Base-by-base conservation (phyloP, 30 jellyfish, hydroid and myxozoan genomes). In the Calvadosia cruxmelitensis region DNA sequence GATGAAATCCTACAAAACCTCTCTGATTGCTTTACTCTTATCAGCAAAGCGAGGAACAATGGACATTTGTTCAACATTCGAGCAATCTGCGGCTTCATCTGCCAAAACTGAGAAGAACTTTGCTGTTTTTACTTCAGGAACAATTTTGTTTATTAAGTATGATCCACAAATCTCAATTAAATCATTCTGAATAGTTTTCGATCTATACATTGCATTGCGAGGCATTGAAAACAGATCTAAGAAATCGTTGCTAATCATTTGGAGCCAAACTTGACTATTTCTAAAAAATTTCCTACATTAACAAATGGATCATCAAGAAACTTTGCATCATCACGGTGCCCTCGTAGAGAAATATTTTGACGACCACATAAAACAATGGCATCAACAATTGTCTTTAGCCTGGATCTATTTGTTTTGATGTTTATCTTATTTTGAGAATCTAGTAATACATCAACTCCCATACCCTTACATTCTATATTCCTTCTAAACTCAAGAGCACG, bases 151-250 rank as follows among this genome's bases (percentile, higher is more conserved):
- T 7, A 34, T 69, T 0, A 78, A 3, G 26, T 34, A 27, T 34
- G 68, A 62, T 1, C 78, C 84, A 65, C 83, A 69, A 57, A 76
- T 69, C 27, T 48, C 2, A 34, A 78, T 78, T 7, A 69, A 35
- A 61, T 78, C 78, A 30, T 78, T 78, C 51, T 78, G 92, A 15
- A 51, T 70, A 3, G 73, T 78, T 70, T 78, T 69, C 32, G 83
- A 78, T n/a, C 83, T 64, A 63, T 78, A 78, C 3, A 82, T 78
- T 1, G 92, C 92, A 78, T 69, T 78, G 29, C 73, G 23, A 24
- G 83, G 82, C 32, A 57, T 16, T 5, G 69, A 57, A 57, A 57
- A 42, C 10, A 42, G 57, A 42, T 42, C 57, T 5, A 42, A 42
- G 57, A 42, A 42, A 5, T 20, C 10, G 15, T 42, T 42, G 15